Evolutionary conservation across 2,113 vertebrate genomes (phyloP), one percentile per base, ranked within the genome.

Genomic region (Spea multiplicata): DNA sequence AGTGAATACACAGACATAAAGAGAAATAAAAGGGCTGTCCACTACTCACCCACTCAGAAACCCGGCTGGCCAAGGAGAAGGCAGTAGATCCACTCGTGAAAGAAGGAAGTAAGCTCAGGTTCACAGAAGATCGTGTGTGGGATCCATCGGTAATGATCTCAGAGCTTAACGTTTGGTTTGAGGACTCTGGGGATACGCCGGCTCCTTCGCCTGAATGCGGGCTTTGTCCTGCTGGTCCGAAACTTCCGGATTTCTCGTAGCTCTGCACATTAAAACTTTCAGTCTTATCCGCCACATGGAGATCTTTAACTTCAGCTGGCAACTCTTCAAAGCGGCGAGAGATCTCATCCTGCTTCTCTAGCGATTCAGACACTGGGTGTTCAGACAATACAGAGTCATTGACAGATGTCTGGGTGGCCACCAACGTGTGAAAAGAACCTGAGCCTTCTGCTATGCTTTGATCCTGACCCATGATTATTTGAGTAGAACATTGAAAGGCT

Each of bases 31-130:
- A 53, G 50, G 50, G 6, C 50, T 53, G 6, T 8, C 50, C 10
- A 69, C 83, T 59, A 84, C 90, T 87, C 78, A 94, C 92, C 91
- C 91, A 92, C 7, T 90, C 13, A 62, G 89, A 88, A 80, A 89
- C 5, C 16, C 45, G 77, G 46, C 12, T 85, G 17, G 47, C 82
- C 30, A 77, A 71, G 0, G n/a, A 82, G 50, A 64, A 70, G 0
- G 83, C 85, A 46, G 67, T 81, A 30, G 79, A 81, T 45, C 55
- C 76, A 66, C 30, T n/a, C 44, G 80, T 72, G 30, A 74, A 53
- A 30, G 77, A 70, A 67, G 83, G 57, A 52, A 5, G 0, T 8
- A 61, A 59, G 5, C 64, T 46, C 52, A 5, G 10, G 5, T 62
- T 46, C 52, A 5, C 9, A 59, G 75, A 61, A 12, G 53, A 76